Evolutionary conservation across 2,797 vertebrate genomes (phyloP).

Genomic region (Echiichthys vipera): DNA sequence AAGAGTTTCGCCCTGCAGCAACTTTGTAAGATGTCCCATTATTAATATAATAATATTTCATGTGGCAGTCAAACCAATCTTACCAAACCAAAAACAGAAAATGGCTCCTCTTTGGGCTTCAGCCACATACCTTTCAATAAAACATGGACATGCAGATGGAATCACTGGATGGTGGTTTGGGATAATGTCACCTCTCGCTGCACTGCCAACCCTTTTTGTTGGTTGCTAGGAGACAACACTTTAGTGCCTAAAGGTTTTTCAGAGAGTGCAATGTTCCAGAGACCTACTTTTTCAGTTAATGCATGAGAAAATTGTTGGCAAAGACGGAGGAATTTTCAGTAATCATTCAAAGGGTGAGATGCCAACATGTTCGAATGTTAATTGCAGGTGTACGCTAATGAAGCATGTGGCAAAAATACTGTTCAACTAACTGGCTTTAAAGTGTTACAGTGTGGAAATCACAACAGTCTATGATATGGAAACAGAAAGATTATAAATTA

Average conservation of each 20-base stretch:
- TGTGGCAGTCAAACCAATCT: neutral
- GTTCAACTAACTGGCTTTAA: neutral
- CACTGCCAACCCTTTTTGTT: conserved; percentile 70
- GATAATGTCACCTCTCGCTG: conserved; percentile 71
- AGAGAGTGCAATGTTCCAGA: conserved; percentile 65
- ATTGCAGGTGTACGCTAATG: neutral
- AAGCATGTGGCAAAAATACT: neutral
- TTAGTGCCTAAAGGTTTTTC: conserved; percentile 77
- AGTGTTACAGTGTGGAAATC: neutral
- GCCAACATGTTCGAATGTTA: neutral
- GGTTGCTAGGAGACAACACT: conserved; percentile 84
- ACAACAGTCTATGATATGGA: neutral
- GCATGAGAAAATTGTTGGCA: conserved; percentile 31
- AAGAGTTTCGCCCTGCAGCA: conserved; percentile 1
- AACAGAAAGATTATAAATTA: neutral
- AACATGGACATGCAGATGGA: conserved; percentile 43
- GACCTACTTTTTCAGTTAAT: conserved; percentile 53
- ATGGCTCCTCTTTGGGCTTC: neutral
- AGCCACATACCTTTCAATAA: conserved; percentile 19
- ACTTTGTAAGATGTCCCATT: conserved; percentile 29
- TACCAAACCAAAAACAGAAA: neutral
- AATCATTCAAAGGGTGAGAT: neutral
- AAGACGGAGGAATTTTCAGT: conserved; percentile 3
- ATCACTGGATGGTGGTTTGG: conserved; percentile 61
- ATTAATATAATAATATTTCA: too few relatives aligned